These are phyloP conservation scores for Stenchaetothrips biformis DNA, from an alignment of 2,888 invertebrate genomes.

Conservation along the genomic window DNA sequence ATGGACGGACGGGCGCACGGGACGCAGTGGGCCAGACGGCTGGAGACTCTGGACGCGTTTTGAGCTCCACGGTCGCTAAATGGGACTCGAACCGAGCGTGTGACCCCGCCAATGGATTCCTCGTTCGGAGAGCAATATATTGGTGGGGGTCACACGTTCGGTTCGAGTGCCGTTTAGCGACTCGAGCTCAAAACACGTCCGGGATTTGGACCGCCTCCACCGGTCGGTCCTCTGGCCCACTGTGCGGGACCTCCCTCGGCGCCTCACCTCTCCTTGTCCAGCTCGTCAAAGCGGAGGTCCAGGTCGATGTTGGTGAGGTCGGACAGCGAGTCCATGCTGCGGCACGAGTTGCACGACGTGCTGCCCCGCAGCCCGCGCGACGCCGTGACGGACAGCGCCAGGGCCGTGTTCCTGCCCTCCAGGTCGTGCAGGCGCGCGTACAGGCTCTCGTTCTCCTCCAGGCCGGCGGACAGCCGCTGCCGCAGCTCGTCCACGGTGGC, in stretches of 20 bases:
- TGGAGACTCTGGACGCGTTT: too few species aligned
- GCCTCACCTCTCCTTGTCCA: slow-evolving; percentile 58
- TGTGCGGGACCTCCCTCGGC: slow-evolving; percentile 10
- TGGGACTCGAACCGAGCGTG: too few species aligned
- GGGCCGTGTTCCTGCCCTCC: slow-evolving; percentile 57
- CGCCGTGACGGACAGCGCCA: slow-evolving; percentile 41
- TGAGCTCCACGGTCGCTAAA: too few species aligned
- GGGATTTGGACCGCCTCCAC: not conserved
- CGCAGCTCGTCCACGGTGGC: slow-evolving; percentile 45
- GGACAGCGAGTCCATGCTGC: slow-evolving; percentile 71
- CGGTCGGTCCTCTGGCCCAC: not conserved
- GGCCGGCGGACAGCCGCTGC: slow-evolving; percentile 46
- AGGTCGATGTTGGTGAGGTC: slow-evolving; percentile 75
- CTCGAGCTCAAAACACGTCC: too few species aligned
- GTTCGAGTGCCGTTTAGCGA: too few species aligned
- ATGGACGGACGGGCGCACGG: too few species aligned
- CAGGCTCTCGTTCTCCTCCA: slow-evolving; percentile 71
- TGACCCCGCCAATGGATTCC: too few species aligned
- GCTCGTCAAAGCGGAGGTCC: slow-evolving; percentile 65
- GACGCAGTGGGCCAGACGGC: too few species aligned
- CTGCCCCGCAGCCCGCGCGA: slow-evolving; percentile 50
- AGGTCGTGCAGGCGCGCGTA: slow-evolving; percentile 67
- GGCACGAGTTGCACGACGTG: slow-evolving; percentile 36
- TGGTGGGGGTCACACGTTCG: too few species aligned
- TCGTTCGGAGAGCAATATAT: too few species aligned